Conservation (phyloP, 2,113 vertebrate species). For the Salvelinus alpinus region DNA sequence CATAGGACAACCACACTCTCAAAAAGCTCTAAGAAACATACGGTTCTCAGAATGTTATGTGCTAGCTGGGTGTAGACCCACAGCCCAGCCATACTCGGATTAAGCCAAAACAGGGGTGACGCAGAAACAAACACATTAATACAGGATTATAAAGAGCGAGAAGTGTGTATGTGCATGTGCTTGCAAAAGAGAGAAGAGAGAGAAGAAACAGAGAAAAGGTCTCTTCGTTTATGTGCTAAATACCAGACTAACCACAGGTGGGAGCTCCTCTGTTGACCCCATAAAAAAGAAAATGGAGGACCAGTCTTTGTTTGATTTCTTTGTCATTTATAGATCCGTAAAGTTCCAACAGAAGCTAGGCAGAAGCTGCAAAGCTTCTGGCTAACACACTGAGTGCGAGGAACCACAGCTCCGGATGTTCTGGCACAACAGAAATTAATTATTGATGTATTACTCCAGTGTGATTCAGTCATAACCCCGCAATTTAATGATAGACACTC, state of each 20-base stretch:
- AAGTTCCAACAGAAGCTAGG: background rate
- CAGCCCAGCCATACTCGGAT: conserved; percentile 34
- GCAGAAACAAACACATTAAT: conserved; percentile 32
- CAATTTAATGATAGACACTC: too few relatives aligned
- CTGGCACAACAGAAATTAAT: background rate
- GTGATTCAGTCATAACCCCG: background rate
- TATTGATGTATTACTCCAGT: background rate
- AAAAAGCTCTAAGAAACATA: too few relatives aligned
- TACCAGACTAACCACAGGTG: conserved; percentile 59
- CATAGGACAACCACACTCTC: too few relatives aligned
- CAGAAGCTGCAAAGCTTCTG: background rate
- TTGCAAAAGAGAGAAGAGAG: conserved; percentile 10
- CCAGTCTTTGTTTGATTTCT: conserved; percentile 23
- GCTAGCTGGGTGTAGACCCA: background rate
- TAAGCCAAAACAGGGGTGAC: conserved; percentile 39
- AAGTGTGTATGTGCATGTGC: background rate
- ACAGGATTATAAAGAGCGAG: conserved; percentile 35
- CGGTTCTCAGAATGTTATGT: too few relatives aligned
- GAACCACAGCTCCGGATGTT: background rate
- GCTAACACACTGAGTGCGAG: background rate
- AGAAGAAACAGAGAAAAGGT: background rate
- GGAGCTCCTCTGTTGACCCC: conserved; percentile 45
- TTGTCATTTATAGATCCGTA: conserved; percentile 33
- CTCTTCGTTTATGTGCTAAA: conserved; percentile 57
- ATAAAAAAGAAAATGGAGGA: conserved; percentile 48